Conservation (phyloP, 2,888 invertebrate species). For the Nomada ruficornis region DNA sequence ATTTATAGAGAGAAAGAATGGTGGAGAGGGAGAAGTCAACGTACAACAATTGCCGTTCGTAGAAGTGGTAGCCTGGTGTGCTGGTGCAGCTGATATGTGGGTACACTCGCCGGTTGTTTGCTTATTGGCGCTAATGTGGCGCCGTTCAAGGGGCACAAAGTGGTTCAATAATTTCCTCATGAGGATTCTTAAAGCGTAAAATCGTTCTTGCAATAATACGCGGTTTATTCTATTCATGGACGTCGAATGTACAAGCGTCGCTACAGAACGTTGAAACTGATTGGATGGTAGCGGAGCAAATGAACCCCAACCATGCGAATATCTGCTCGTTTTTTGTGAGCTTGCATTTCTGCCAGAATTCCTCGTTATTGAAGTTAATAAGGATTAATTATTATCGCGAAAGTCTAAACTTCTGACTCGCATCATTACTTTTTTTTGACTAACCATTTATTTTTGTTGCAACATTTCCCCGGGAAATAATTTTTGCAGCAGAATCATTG, state of each 20-base stretch:
- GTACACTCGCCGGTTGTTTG: slow-evolving; percentile 64
- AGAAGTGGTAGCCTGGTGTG: slow-evolving; percentile 51
- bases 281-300: slow-evolving; percentile 24
- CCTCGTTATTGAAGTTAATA: no score
- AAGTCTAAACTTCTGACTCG: no score
- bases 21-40: not conserved
- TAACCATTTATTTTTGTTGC: no score
- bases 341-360: no score
- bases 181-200: slow-evolving; percentile 61
- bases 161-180: slow-evolving; percentile 66
- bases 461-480: no score
- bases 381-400: no score
- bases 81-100: slow-evolving; percentile 54
- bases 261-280: slow-evolving; percentile 15
- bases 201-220: slow-evolving; percentile 37
- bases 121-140: slow-evolving; percentile 71
- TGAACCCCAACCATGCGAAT: not conserved
- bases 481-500: no score
- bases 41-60: slow-evolving; percentile 71
- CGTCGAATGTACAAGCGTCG: slow-evolving; percentile 3
- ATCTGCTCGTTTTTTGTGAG: not conserved
- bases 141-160: slow-evolving; percentile 69
- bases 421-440: no score
- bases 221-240: slow-evolving; percentile 27
- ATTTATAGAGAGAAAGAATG: slow-evolving; percentile 64